A percentile compares a stretch with the other conserved stretches of the same genome.
Evolutionary conservation across 2,888 invertebrate species (phyloP).

Genomic region (Neoitamus cyanurus): DNA sequence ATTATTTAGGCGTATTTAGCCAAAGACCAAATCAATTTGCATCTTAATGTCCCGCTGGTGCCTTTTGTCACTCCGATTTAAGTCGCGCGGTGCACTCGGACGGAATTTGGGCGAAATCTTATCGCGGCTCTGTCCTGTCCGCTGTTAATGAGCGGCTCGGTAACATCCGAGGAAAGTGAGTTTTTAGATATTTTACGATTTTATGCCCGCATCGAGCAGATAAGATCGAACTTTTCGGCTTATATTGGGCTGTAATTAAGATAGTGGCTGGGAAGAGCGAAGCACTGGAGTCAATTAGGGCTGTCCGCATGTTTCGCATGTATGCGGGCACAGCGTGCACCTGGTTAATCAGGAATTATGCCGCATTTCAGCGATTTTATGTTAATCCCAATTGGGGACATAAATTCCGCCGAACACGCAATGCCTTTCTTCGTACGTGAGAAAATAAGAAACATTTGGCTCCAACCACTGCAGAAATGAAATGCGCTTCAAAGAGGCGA

Average conservation of each 20-base stretch:
- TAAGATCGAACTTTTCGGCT: slow-evolving; percentile 25
- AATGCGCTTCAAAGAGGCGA: neutral
- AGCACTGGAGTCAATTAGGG: slow-evolving; percentile 3
- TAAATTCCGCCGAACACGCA: neutral
- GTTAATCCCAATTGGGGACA: neutral
- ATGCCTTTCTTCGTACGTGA: slow-evolving; percentile 1
- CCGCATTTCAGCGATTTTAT: neutral
- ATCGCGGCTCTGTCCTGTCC: neutral
- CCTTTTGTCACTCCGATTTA: slow-evolving; percentile 37
- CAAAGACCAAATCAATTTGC: slow-evolving; percentile 49
- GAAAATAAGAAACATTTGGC: neutral
- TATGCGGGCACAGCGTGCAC: neutral
- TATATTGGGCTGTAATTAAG: slow-evolving; percentile 32
- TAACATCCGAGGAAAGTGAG: slow-evolving; percentile 15
- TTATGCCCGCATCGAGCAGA: neutral
- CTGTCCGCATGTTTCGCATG: neutral
- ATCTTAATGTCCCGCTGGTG: slow-evolving; percentile 45
- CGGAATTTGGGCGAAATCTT: neutral
- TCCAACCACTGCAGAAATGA: neutral
- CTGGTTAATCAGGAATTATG: slow-evolving; percentile 2
- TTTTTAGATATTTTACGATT: slow-evolving; percentile 36
- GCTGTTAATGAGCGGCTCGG: slow-evolving; percentile 26
- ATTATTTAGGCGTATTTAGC: slow-evolving; percentile 19
- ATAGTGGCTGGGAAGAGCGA: neutral
- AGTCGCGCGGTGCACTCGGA: neutral